phyloP scores from a whole-genome alignment of 2,888 invertebrate genomes.

The Portevinia maculata region DNA sequence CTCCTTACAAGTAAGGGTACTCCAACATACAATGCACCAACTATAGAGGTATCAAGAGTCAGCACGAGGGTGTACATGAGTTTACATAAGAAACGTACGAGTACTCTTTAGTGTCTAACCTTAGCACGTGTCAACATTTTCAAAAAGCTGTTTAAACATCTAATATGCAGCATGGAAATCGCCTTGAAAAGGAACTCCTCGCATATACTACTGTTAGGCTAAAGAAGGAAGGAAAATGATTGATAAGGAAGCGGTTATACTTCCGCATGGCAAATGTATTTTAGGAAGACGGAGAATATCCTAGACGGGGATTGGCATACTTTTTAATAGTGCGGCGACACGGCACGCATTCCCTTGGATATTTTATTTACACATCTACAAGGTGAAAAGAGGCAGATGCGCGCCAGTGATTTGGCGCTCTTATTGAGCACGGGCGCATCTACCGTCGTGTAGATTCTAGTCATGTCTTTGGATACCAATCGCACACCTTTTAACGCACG shows the following conservation, averaged over 20 bases:
- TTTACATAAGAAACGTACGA: constrained; percentile 31
- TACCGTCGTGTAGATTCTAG: constrained; percentile 58
- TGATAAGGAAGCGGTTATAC: constrained; percentile 56
- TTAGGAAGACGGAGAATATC: constrained; percentile 53
- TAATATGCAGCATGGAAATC: constrained; percentile 59
- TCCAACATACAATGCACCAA: constrained; percentile 2
- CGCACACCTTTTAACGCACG: constrained; percentile 60
- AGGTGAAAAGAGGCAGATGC: constrained; percentile 69
- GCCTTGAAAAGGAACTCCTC: constrained; percentile 62
- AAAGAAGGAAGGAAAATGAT: constrained; percentile 42
- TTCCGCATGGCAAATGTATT: constrained; percentile 47
- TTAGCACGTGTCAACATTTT: constrained; percentile 64
- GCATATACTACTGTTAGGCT: not conserved
- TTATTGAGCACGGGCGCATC: constrained; percentile 49
- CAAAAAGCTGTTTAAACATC: constrained; percentile 69
- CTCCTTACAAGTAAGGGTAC: constrained; percentile 18
- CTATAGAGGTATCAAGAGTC: constrained; percentile 6
- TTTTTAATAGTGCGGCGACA: constrained; percentile 25
- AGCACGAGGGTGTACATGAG: constrained; percentile 36
- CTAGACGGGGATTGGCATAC: constrained; percentile 64
- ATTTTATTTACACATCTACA: constrained; percentile 69
- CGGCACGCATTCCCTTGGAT: constrained; percentile 50
- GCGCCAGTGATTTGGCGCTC: constrained; percentile 51
- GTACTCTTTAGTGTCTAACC: constrained; percentile 9
- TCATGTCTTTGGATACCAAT: constrained; percentile 52